Evolutionary conservation across 2,888 invertebrate species (phyloP).

Genomic region (Ophion obscuratus): DNA sequence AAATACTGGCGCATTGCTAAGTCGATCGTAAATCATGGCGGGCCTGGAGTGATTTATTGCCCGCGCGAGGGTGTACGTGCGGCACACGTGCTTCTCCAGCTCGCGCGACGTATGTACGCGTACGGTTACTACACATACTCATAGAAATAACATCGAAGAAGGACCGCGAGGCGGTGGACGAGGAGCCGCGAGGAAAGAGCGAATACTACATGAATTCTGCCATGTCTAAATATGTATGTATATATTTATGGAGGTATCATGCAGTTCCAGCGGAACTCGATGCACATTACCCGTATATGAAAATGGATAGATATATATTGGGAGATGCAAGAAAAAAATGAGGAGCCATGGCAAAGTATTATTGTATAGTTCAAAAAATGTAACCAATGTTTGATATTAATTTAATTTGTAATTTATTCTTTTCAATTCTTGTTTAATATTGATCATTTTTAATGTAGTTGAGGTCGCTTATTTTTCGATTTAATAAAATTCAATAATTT

Average conservation of each 20-base stretch:
- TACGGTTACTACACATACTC: not conserved
- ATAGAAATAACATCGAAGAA: slow-evolving; percentile 20
- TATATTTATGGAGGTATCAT: not conserved
- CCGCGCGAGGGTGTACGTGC: slow-evolving; percentile 35
- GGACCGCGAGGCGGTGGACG: slow-evolving; percentile 3
- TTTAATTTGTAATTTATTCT: too few species aligned
- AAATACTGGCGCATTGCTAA: slow-evolving; percentile 72
- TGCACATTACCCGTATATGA: not conserved
- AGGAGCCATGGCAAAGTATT: too few species aligned
- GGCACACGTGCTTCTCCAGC: slow-evolving; percentile 33
- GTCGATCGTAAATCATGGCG: slow-evolving; percentile 72
- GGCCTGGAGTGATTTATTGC: slow-evolving; percentile 62
- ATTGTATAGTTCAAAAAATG: too few species aligned
- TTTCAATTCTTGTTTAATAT: too few species aligned
- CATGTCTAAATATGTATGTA: not conserved
- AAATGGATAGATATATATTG: not conserved
- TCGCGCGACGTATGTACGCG: slow-evolving; percentile 13
- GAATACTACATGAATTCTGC: slow-evolving; percentile 28
- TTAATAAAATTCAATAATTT: too few species aligned
- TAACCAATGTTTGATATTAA: too few species aligned
- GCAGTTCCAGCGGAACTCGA: slow-evolving; percentile 3
- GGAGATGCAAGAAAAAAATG: too few species aligned
- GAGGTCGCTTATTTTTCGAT: too few species aligned
- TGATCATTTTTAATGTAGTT: too few species aligned
- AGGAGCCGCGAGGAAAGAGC: slow-evolving; percentile 12